phyloP scores from a whole-genome alignment of 2,113 vertebrate genomes.

The Grantiella picta region DNA sequence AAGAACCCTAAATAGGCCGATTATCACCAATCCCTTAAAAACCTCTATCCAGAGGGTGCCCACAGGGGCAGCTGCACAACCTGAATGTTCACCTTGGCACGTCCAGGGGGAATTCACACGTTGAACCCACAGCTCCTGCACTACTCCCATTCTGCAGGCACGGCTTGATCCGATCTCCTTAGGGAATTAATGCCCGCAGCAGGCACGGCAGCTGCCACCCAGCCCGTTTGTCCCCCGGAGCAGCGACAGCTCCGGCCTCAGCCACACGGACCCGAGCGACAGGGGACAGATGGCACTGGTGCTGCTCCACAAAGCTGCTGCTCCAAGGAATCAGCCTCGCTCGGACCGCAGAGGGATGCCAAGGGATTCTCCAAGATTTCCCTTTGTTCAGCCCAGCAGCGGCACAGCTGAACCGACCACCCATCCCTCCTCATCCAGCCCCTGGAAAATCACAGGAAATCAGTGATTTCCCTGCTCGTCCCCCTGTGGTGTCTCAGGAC shows the following conservation, averaged over 20 bases:
- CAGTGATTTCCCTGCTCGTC: not conserved
- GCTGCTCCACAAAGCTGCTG: not conserved
- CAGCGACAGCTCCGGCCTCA: not conserved
- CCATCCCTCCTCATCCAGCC: not conserved
- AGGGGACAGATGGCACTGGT: constrained; percentile 29
- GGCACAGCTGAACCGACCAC: not conserved
- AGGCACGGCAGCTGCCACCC: not conserved
- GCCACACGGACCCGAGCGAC: not conserved
- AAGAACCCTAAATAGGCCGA: not conserved
- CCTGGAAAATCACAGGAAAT: not conserved
- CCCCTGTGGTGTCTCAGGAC: not conserved
- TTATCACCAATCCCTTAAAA: not conserved
- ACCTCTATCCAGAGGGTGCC: not conserved
- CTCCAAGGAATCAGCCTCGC: not conserved
- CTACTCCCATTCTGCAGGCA: not conserved
- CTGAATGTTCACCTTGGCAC: not conserved
- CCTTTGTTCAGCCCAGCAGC: not conserved
- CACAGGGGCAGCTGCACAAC: not conserved
- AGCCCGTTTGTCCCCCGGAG: rapidly evolving
- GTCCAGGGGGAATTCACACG: not conserved
- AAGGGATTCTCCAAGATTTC: not conserved
- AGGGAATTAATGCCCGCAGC: not conserved
- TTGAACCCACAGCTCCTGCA: rapidly evolving
- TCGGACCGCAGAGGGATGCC: not conserved
- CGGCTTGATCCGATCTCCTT: not conserved